phyloP scores from a whole-genome alignment of 2,113 vertebrate species.

The Chloebia gouldiae region DNA sequence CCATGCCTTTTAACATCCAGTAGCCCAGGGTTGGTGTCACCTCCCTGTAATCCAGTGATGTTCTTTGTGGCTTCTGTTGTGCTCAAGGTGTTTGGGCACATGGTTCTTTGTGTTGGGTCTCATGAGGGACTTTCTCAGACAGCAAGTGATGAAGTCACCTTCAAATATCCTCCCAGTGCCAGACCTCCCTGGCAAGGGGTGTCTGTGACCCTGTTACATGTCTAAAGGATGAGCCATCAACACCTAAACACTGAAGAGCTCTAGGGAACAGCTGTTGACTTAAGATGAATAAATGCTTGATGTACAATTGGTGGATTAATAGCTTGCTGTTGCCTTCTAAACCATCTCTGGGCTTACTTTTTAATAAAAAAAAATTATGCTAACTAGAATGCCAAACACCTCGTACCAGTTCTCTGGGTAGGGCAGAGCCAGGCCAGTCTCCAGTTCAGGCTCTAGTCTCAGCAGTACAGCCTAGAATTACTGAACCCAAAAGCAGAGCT shows the following conservation, averaged over 20 bases:
- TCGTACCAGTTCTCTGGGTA: rapidly evolving
- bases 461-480: background rate
- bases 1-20: background rate
- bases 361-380: background rate
- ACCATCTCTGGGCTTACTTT: background rate
- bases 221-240: background rate
- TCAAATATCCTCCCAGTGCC: background rate
- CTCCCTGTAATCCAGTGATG: background rate
- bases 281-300: background rate
- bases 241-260: background rate
- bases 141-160: background rate
- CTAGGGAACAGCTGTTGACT: background rate
- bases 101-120: background rate
- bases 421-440: background rate
- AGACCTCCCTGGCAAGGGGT: background rate
- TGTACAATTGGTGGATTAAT: background rate
- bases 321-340: background rate
- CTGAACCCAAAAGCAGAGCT: background rate
- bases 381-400: background rate
- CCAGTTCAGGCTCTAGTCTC: background rate
- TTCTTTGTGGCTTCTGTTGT: rapidly evolving
- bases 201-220: background rate
- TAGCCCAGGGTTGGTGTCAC: background rate
- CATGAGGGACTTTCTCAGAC: background rate
- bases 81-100: background rate